Conservation (phyloP, 2,797 vertebrate species). For the Percopsis omiscomaycus region DNA sequence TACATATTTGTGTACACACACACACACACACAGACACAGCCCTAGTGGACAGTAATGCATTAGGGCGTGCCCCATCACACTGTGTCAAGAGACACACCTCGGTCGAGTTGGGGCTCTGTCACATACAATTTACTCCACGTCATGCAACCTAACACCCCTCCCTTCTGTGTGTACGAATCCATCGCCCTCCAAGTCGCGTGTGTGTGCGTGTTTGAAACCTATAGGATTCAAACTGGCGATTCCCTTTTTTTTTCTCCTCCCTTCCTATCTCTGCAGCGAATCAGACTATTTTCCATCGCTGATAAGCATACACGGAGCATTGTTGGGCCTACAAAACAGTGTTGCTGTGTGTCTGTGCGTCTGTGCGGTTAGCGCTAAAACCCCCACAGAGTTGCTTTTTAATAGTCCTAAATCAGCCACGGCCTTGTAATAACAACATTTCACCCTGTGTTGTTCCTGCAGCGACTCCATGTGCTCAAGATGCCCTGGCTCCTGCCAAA, state of each 20-base stretch:
- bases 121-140: conserved; percentile 63
- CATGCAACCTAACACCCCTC: conserved; percentile 56
- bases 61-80: conserved; percentile 64
- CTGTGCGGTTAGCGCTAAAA: conserved; percentile 27
- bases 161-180: conserved; percentile 21
- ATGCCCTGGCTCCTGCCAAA: conserved; percentile 53
- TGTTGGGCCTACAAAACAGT: neutral
- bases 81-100: conserved; percentile 70
- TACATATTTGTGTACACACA: conserved; percentile 63
- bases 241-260: neutral
- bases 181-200: conserved; percentile 17
- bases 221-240: neutral
- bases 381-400: conserved; percentile 57
- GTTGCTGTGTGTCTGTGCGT: conserved; percentile 11
- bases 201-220: conserved; percentile 16
- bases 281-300: conserved; percentile 6
- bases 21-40: conserved; percentile 30
- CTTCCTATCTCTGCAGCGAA: conserved; percentile 3
- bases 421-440: conserved; percentile 76
- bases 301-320: conserved; percentile 16
- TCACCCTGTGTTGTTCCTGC: conserved; percentile 76
- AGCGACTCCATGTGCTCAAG: conserved; percentile 55
- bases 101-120: conserved; percentile 63
- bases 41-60: conserved; percentile 66
- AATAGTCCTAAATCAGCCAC: conserved; percentile 76